Conservation (phyloP, 2,113 vertebrate genomes). For the Leptobrachium leishanense region DNA sequence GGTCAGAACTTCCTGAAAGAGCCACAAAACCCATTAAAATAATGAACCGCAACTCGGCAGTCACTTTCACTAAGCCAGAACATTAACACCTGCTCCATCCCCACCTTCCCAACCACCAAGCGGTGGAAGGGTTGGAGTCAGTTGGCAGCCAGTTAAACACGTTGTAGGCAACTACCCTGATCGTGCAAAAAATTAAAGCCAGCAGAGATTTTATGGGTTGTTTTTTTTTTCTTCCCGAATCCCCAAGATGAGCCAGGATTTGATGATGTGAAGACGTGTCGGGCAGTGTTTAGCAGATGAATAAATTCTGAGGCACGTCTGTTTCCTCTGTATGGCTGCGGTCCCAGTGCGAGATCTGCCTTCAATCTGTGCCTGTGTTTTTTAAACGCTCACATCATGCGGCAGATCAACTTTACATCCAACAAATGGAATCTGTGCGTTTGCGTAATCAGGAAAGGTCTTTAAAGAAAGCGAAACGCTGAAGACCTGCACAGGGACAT, state of each 20-base stretch:
- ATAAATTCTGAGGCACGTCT: not conserved
- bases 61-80: too few species aligned
- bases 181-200: too few species aligned
- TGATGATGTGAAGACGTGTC: constrained; percentile 1
- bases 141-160: too few species aligned
- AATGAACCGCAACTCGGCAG: too few species aligned
- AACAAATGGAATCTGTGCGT: not conserved
- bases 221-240: not conserved
- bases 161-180: too few species aligned
- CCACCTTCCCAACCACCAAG: too few species aligned
- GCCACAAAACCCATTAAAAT: too few species aligned
- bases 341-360: constrained; percentile 9
- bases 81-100: too few species aligned
- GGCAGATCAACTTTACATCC: not conserved
- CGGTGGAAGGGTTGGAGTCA: too few species aligned
- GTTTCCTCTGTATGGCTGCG: constrained; percentile 9
- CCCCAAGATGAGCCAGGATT: not conserved
- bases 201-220: too few species aligned
- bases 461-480: not conserved
- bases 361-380: not conserved
- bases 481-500: not conserved
- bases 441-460: not conserved
- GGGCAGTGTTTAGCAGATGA: constrained; percentile 3
- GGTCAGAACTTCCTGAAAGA: too few species aligned
- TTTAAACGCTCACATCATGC: not conserved